These are phyloP conservation scores for Deroplatys truncata DNA, from an alignment of 2,888 invertebrate species.

Conservation along the genomic window DNA sequence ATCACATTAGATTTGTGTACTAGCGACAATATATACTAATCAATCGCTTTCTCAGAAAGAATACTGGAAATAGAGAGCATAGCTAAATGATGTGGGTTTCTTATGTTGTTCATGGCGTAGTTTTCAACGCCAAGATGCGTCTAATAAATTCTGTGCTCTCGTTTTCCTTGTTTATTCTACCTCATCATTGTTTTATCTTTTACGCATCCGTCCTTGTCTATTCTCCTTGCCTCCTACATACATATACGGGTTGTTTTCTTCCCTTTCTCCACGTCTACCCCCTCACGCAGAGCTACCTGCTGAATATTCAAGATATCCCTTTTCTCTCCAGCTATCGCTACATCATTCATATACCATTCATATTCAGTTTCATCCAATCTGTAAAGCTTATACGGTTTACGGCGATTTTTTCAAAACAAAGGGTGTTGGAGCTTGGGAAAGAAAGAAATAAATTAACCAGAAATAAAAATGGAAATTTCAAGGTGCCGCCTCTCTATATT, in stretches of 20 bases:
- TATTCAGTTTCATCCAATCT: background rate
- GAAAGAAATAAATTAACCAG: background rate
- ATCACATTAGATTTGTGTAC: too few species aligned
- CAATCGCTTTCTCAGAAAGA: too few species aligned
- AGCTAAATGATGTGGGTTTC: background rate
- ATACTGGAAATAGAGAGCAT: too few species aligned
- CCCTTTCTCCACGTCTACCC: background rate
- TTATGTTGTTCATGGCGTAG: background rate
- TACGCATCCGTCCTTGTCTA: background rate
- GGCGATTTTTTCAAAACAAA: background rate
- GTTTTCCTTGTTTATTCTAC: background rate
- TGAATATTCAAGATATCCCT: constrained; percentile 3
- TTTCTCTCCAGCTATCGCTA: background rate
- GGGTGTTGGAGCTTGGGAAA: background rate
- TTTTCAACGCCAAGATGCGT: background rate
- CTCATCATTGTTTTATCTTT: constrained; percentile 3
- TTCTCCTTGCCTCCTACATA: background rate
- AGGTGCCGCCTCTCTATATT: background rate
- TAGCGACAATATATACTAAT: too few species aligned
- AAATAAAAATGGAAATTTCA: background rate
- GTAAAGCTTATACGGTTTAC: background rate
- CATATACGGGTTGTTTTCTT: background rate
- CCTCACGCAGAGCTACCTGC: background rate
- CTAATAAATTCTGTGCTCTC: background rate
- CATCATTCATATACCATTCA: background rate